Percentiles rank a stretch among this genome's conserved stretches.
Evolutionary conservation across 2,888 invertebrate species (phyloP).

Genomic region (Ectropis crepuscularia): DNA sequence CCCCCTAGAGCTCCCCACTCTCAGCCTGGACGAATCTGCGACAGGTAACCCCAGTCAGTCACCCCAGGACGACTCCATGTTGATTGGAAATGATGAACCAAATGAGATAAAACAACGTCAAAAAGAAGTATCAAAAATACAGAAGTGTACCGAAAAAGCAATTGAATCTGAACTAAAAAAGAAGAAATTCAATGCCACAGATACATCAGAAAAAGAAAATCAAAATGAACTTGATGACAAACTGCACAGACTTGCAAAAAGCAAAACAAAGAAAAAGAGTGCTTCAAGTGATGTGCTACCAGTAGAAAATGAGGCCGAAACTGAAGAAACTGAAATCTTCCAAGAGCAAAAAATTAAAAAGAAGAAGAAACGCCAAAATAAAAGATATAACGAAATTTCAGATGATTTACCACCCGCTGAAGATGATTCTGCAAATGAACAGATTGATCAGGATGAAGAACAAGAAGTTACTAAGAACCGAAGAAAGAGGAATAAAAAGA

Average conservation of each 20-base stretch:
- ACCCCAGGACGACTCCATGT: constrained; percentile 35
- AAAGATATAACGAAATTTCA: background rate
- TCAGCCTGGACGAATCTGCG: constrained; percentile 41
- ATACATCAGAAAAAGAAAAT: too few relatives aligned
- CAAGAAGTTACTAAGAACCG: background rate
- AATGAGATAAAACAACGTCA: too few relatives aligned
- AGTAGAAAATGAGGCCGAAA: background rate
- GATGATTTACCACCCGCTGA: background rate
- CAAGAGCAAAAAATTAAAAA: background rate
- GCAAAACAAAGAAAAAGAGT: background rate
- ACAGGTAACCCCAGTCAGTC: constrained; percentile 49
- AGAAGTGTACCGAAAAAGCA: background rate
- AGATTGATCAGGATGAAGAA: background rate
- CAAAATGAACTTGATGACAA: background rate
- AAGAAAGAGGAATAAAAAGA: background rate
- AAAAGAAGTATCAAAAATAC: background rate
- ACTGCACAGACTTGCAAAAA: background rate
- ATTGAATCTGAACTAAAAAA: background rate
- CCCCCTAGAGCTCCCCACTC: constrained; percentile 84
- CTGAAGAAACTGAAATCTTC: background rate
- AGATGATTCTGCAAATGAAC: background rate
- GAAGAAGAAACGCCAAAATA: background rate
- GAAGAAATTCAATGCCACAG: background rate
- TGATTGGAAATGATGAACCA: constrained; percentile 40
- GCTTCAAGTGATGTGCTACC: background rate